Base-by-base conservation (phyloP, 2,888 invertebrate genomes). In the Caenorhabditis sulstoni region DNA sequence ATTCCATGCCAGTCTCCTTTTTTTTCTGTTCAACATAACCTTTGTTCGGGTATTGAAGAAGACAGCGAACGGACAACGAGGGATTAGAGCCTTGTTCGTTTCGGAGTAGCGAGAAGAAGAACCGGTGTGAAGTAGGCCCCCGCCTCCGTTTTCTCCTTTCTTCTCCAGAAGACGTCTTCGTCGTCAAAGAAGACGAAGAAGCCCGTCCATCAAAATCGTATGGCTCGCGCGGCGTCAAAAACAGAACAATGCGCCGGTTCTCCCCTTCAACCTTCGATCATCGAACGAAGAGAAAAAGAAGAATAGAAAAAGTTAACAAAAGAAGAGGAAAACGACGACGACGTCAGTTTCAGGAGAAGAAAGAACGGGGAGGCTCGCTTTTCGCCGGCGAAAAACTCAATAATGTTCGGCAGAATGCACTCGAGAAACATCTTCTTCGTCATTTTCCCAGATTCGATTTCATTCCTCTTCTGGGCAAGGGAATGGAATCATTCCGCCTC, bases 391-490 rank as follows among this genome's bases (percentile, higher is more conserved):
- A 18, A 50, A 52, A 67, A 67, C 47, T 67, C 49, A 41, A 67
- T 67, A 67, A 58, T 50, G 58, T 59, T 67, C 67, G 58, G 50
- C 29, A 67, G 58, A 58, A 49, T 61, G 70, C 70, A 70, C 68
- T 68, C 55, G 22, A 23, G 50, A 70, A 59, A 70, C 53, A 70
- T 70, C 41, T 68, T 29, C 29, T 3, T 7, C 29, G 7, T 29
- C 29, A 7, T 7, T 3, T 29, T 7, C 7, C 7, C 68, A 41
- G 68, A 68, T 67, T 67, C 57, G 22, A 68, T 68, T 68, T 37
- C 35, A 8, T 12, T 20, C 22, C 50, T 22, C 11, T 9, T 14
- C 44, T 20, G 11, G n/a, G 12, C 9, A 22, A 20, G n/a, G 22
- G 20, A 55, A 39, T 37, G 20, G 39, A 55, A 55, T 44, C 44